Evolutionary conservation across 2,113 vertebrate genomes (phyloP), one percentile per base, ranked within the genome.

Genomic region (Istiophorus platypterus): DNA sequence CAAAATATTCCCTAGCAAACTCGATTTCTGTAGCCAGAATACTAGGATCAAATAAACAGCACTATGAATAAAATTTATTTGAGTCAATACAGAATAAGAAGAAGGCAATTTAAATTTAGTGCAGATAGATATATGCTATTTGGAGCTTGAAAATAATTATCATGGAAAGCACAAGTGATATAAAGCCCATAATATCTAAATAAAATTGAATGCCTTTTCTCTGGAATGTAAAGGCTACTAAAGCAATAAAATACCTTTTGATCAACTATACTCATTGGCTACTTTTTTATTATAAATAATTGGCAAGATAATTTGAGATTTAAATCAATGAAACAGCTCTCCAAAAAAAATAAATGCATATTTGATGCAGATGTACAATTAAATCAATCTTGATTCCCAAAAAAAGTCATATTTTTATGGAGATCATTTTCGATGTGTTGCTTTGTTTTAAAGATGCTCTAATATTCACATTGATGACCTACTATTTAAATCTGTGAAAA

Each of bases 401-500:
- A 68, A 59, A 37, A 45, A 31, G 31, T 27, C 26, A 8, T 0
- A 0, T 73, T 47, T 67, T 24, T 56, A 20, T 51, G 13, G 11
- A 14, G 24, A 29, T 47, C 0, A 63, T 63, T 49, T 37, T 70
- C n/a, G 14, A 64, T 57, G 2, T 45, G 39, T 14, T 58, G 47
- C 24, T 52, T 58, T 11, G 14, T 69, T 72, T 64, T 34, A 39
- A 70, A 78, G 37, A 77, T 58, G 51, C 1, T 51, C 8, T 58
- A 22, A 76, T 67, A 76, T 67, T 76, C 22, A 80, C 63, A n/a
- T 41, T 58, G 49, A 59, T 52, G 12, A 58, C 42, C 82, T 75
- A 75, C 39, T 70, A 72, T 34, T 47, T 31, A 34, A 41, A 58
- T 31, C 13, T 42, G 37, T 49, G 10, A 56, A 47, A 58, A 59